Conservation (phyloP, 2,113 vertebrate genomes). For the Heteronetta atricapilla region DNA sequence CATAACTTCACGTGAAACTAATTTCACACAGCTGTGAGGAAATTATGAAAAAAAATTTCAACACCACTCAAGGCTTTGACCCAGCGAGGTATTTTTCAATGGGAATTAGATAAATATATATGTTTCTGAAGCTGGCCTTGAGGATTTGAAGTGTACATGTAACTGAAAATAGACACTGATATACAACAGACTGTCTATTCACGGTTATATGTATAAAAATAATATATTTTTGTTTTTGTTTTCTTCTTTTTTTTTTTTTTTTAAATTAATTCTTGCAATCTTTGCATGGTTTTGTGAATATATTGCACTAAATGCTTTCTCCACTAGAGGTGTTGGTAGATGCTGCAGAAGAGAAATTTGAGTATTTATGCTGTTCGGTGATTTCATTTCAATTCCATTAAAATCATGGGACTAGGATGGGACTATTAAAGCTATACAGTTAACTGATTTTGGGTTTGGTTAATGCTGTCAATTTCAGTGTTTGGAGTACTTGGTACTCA, state of each 20-base stretch:
- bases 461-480: background rate
- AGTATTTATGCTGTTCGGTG: background rate
- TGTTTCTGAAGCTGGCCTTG: background rate
- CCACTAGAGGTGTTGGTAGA: background rate
- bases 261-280: background rate
- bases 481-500: background rate
- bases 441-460: background rate
- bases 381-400: background rate
- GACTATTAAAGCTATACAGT: background rate
- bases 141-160: background rate
- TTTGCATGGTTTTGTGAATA: background rate
- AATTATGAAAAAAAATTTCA: background rate
- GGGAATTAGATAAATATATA: background rate
- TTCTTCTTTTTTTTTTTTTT: no score
- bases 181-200: background rate
- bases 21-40: background rate
- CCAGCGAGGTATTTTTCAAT: background rate
- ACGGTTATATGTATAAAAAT: no score
- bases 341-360: background rate
- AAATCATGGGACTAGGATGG: background rate
- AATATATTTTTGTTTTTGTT: background rate
- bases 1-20: background rate
- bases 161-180: background rate
- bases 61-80: background rate
- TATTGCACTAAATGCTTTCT: background rate